phyloP scores from a whole-genome alignment of 2,888 invertebrate species.

The Tuta absoluta region DNA sequence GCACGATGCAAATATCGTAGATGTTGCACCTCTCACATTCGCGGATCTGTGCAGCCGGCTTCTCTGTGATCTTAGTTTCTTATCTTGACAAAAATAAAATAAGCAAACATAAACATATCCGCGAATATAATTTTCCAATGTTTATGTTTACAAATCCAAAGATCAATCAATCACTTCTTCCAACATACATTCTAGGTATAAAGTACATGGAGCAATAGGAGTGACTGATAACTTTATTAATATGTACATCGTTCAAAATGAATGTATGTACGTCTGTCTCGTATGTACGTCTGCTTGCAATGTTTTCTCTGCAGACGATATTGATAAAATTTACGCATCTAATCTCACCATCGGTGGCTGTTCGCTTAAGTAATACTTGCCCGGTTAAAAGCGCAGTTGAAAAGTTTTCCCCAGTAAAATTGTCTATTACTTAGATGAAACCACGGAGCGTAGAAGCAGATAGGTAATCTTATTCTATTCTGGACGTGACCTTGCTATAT shows the following conservation, averaged over 20 bases:
- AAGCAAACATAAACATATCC: conserved; percentile 1
- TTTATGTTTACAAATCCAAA: conserved; percentile 9
- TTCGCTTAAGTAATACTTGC: too few relatives aligned
- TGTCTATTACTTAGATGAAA: background rate
- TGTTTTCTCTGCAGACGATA: background rate
- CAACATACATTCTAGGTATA: background rate
- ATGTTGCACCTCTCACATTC: too few relatives aligned
- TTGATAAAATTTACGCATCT: too few relatives aligned
- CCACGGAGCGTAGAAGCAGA: background rate
- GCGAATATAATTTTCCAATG: background rate
- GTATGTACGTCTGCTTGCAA: background rate
- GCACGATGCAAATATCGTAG: too few relatives aligned
- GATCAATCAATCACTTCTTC: conserved; percentile 2
- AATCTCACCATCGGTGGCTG: too few relatives aligned
- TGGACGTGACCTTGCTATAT: background rate
- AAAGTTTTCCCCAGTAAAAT: background rate
- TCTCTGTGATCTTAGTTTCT: too few relatives aligned
- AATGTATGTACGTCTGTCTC: background rate
- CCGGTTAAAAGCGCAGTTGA: too few relatives aligned
- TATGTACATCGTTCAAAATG: background rate
- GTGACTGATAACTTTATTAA: background rate
- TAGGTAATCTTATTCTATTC: background rate
- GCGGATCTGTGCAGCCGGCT: too few relatives aligned
- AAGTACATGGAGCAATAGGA: background rate
- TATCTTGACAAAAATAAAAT: background rate